A percentile compares a stretch with the other conserved stretches of the same genome.
These are phyloP conservation scores for Caprella mutica DNA, from an alignment of 2,888 invertebrate genomes.

Conservation along the genomic window DNA sequence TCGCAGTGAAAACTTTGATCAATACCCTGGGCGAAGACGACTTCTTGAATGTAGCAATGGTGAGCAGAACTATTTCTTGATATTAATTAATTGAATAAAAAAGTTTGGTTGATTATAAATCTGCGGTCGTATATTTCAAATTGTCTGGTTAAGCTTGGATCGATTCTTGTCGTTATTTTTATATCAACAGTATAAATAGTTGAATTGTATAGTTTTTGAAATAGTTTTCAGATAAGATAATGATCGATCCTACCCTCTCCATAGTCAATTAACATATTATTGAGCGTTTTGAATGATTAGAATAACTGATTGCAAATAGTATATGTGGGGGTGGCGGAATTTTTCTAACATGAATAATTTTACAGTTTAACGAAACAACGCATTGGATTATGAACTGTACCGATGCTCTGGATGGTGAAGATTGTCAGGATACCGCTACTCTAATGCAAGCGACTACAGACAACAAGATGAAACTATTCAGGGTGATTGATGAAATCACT, in stretches of 20 bases:
- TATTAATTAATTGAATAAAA: not conserved
- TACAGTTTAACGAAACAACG: constrained; percentile 29
- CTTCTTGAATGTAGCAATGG: constrained; percentile 44
- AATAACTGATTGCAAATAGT: not conserved
- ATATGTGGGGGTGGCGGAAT: too few relatives aligned
- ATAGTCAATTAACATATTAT: too few relatives aligned
- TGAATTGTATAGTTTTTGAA: too few relatives aligned
- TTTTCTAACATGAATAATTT: constrained; percentile 9
- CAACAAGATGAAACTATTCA: constrained; percentile 41
- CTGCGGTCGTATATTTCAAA: too few relatives aligned
- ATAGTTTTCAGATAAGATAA: too few relatives aligned
- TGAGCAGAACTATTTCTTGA: constrained; percentile 35
- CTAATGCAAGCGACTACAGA: constrained; percentile 45
- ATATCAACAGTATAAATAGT: too few relatives aligned
- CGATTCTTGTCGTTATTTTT: too few relatives aligned
- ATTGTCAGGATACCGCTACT: constrained; percentile 25
- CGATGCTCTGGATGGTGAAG: not conserved
- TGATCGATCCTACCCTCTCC: too few relatives aligned
- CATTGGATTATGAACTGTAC: constrained; percentile 30
- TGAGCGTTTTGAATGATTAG: too few relatives aligned
- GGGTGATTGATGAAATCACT: constrained; percentile 40
- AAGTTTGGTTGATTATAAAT: too few relatives aligned
- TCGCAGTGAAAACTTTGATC: constrained; percentile 43
- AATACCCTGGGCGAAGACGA: constrained; percentile 46
- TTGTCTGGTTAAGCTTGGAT: too few relatives aligned